Evolutionary conservation across 2,888 invertebrate species (phyloP).

Genomic region (Cancer borealis): DNA sequence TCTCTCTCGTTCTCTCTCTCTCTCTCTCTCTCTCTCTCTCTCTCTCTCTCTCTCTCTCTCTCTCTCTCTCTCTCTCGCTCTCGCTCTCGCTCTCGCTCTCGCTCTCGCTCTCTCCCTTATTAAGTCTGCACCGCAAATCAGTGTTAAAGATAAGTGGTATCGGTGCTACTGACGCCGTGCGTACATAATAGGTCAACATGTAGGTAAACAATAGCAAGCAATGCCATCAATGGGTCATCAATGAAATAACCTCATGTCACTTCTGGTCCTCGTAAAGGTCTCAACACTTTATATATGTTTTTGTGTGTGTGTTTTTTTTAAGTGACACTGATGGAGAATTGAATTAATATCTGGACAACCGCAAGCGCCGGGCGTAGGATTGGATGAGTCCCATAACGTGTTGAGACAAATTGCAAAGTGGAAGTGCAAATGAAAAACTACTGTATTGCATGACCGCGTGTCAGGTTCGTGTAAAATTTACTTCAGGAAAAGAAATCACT

Average conservation of each 20-base stretch:
- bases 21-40: conserved; percentile 38
- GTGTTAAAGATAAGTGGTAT: background rate
- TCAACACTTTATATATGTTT: no score
- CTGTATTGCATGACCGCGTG: no score
- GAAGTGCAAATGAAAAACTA: no score
- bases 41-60: conserved; percentile 38
- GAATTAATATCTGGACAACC: no score
- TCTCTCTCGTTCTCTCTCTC: conserved; percentile 18
- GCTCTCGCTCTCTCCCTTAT: background rate
- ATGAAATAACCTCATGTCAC: background rate
- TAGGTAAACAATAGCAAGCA: background rate
- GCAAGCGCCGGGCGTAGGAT: no score
- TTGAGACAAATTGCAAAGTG: no score
- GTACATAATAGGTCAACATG: background rate
- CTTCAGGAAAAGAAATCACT: no score
- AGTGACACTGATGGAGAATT: no score
- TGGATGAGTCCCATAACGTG: no score
- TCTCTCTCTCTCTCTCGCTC: conserved; percentile 39
- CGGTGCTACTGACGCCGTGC: background rate
- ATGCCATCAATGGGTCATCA: background rate
- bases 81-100: background rate
- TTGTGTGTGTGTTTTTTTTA: no score
- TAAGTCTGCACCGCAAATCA: conserved; percentile 20
- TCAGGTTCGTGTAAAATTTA: no score
- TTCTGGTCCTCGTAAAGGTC: background rate